Percentiles rank a stretch among this genome's conserved stretches.
These are phyloP conservation scores for Mastacembelus armatus DNA, from an alignment of 2,797 vertebrate species.

Conservation along the genomic window DNA sequence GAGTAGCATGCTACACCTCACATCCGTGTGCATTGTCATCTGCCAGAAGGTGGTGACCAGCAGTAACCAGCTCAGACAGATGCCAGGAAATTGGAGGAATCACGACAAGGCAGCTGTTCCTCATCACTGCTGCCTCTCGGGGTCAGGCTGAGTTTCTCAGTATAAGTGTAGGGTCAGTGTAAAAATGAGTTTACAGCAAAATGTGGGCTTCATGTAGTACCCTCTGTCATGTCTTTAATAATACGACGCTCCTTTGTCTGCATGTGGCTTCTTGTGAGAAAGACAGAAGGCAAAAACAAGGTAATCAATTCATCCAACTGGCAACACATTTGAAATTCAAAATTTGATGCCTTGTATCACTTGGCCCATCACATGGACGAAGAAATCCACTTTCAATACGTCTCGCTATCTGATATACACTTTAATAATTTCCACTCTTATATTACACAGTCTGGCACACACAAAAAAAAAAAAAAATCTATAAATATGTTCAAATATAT, in stretches of 20 bases:
- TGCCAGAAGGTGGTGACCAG: conserved; percentile 28
- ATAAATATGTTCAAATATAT: neutral
- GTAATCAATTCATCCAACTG: neutral
- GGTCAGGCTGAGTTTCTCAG: neutral
- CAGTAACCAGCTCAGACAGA: conserved; percentile 45
- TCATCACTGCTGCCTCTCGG: conserved; percentile 38
- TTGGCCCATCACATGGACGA: neutral
- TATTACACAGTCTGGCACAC: neutral
- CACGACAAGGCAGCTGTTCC: conserved; percentile 57
- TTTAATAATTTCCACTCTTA: neutral
- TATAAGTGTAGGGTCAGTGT: neutral
- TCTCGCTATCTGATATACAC: neutral
- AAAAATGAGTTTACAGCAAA: neutral
- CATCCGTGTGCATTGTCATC: conserved; percentile 20
- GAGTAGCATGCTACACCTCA: conserved; percentile 53
- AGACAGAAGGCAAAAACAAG: too few species aligned
- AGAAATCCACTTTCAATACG: neutral
- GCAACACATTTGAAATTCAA: neutral
- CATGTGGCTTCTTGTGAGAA: neutral
- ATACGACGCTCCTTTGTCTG: neutral
- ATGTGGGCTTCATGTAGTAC: neutral
- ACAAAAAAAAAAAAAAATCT: too few species aligned
- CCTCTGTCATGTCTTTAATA: neutral
- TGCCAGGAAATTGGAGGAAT: conserved; percentile 3
- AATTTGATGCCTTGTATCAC: neutral